Base-by-base conservation (phyloP, 2,797 vertebrate genomes). In the Lagodon rhomboides region DNA sequence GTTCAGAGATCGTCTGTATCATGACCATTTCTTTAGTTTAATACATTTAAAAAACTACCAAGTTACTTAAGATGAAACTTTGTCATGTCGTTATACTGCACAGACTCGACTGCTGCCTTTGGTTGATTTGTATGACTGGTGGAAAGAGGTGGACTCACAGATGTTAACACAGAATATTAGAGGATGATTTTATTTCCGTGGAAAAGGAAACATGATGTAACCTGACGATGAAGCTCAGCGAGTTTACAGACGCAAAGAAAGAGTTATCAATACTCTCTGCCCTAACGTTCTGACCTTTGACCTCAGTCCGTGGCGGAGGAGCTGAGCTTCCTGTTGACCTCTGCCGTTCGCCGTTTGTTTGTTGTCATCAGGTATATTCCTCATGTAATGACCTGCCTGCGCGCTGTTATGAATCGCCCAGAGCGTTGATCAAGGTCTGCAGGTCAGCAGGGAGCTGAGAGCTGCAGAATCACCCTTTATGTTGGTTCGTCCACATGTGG, bases 401-500 rank as follows among this genome's bases (percentile, higher is more conserved):
- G 16, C 61, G 27, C 12, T 73, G 73, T 53, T 81, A 72, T 66
- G 73, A 89, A 83, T 69, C 23, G 64, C 83, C 64, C 27, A 0
- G 7, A 67, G 83, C 56, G 15, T 15, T 77, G 79, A 84, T 89
- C 77, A 77, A 88, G 87, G 84, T 87, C 87, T 82, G 79, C 23
- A 17, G 81, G 86, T 88, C 90, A 85, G 70, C 71, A 0, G 86
- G 87, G 83, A 90, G 88, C 84, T 85, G 84, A 84, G 74, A 53
- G 71, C 82, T 68, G 90, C 84, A 89, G n/a, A 85, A 75, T 83
- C 46, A 16, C 63, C 41, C 79, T 59, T 78, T 73, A 27, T 73
- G 79, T 64, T 17, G 47, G 56, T 70, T 83, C 56, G 68, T 78
- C 71, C 53, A 61, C 70, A 63, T 73, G 74, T 68, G 75, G 46